Evolutionary conservation across 2,113 vertebrate genomes (phyloP).

Genomic region (Chrysemys picta): DNA sequence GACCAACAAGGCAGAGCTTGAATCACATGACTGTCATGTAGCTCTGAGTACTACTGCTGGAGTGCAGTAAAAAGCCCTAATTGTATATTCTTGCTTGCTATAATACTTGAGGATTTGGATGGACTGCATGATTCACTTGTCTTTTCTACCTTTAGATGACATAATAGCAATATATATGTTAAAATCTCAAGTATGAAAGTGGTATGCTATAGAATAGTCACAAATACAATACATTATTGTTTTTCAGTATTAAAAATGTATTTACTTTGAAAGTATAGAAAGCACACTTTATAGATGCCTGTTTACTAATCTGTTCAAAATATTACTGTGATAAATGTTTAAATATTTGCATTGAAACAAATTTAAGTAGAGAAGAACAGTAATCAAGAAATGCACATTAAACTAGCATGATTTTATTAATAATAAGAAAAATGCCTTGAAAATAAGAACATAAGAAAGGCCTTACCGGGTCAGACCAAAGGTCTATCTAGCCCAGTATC

Average conservation of each 20-base stretch:
- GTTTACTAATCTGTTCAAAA: slow-evolving; percentile 50
- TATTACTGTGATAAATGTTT: slow-evolving; percentile 49
- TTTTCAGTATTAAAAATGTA: not conserved
- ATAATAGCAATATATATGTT: not conserved
- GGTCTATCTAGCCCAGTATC: no score
- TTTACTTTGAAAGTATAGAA: slow-evolving; percentile 42
- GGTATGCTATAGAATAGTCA: not conserved
- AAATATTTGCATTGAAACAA: slow-evolving; percentile 72
- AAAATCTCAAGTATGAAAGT: not conserved
- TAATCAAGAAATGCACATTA: slow-evolving; percentile 64
- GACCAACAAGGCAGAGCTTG: not conserved
- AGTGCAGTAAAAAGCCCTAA: not conserved
- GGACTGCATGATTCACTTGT: not conserved
- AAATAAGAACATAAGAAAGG: not conserved
- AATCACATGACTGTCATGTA: not conserved
- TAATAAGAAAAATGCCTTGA: slow-evolving; percentile 65
- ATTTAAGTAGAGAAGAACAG: slow-evolving; percentile 63
- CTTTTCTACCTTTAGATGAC: not conserved
- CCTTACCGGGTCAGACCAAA: no score
- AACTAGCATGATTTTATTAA: slow-evolving; percentile 52
- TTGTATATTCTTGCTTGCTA: not conserved
- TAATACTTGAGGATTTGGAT: not conserved
- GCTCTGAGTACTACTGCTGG: not conserved
- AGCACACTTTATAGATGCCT: not conserved
- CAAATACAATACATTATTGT: not conserved